Conservation (phyloP, 2,113 vertebrate genomes). For the Callipepla squamata region DNA sequence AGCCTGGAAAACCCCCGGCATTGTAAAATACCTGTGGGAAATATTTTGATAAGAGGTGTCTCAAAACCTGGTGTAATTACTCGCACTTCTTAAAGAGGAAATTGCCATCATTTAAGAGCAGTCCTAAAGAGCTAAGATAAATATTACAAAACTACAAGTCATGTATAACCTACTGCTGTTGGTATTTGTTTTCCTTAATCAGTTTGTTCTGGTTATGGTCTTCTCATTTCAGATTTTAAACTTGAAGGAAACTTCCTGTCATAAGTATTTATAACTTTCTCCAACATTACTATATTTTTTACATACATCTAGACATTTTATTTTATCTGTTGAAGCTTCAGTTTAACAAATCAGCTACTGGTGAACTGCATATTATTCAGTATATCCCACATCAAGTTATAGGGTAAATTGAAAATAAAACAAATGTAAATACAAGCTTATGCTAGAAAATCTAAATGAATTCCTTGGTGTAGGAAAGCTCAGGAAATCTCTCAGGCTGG, state of each 20-base stretch:
- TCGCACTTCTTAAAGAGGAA: conserved; percentile 39
- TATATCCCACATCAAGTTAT: not conserved
- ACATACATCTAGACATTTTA: not conserved
- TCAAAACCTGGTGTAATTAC: conserved; percentile 65
- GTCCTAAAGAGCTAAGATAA: not conserved
- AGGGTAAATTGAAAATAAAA: not conserved
- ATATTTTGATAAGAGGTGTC: conserved; percentile 50
- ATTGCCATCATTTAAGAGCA: conserved; percentile 21
- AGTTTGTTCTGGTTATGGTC: not conserved
- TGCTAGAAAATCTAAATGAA: not conserved
- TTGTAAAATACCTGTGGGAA: conserved; percentile 55
- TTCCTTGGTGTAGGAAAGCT: not conserved
- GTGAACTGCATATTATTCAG: not conserved
- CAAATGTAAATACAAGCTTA: not conserved
- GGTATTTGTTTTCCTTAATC: not conserved
- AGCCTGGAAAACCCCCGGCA: not conserved
- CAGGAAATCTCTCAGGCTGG: not conserved
- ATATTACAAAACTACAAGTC: not conserved
- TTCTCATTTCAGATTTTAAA: not conserved
- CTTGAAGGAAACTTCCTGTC: not conserved
- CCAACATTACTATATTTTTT: not conserved
- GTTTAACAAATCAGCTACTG: not conserved
- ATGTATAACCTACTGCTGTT: not conserved
- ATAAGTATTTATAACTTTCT: not conserved
- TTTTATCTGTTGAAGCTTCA: not conserved